phyloP scores from a whole-genome alignment of 2,888 invertebrate genomes.

The Agriopis leucophaearia region DNA sequence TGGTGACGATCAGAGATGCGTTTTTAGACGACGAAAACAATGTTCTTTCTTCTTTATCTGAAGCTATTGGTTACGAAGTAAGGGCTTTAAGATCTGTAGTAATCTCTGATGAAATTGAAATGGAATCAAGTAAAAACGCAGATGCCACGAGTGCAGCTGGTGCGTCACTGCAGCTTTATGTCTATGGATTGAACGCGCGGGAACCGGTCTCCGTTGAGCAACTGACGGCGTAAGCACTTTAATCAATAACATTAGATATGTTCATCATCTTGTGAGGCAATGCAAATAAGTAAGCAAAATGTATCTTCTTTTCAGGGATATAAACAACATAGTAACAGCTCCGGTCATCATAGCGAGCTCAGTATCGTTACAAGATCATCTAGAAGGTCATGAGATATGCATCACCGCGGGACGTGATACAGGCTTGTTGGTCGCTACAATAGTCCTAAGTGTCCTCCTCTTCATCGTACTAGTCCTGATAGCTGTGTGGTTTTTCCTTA shows the following conservation, averaged over 20 bases:
- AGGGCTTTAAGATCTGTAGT: slow-evolving; percentile 73
- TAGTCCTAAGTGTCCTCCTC: slow-evolving; percentile 72
- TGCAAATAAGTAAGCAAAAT: slow-evolving; percentile 24
- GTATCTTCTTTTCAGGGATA: slow-evolving; percentile 66
- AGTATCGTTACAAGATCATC: slow-evolving; percentile 76
- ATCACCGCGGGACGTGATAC: slow-evolving; percentile 64
- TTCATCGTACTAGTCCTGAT: slow-evolving; percentile 68
- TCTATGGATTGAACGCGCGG: slow-evolving; percentile 70
- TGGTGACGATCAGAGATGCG: slow-evolving; percentile 71
- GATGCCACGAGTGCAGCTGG: slow-evolving; percentile 50
- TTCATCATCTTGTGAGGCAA: slow-evolving; percentile 4
- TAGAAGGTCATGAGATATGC: slow-evolving; percentile 65
- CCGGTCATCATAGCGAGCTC: slow-evolving; percentile 63
- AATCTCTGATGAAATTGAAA: slow-evolving; percentile 58
- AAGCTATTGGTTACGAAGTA: slow-evolving; percentile 72
- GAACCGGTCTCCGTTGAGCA: slow-evolving; percentile 67
- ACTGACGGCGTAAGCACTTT: slow-evolving; percentile 64
- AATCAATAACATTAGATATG: slow-evolving; percentile 30
- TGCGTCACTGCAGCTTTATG: slow-evolving; percentile 67
- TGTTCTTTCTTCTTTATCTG: slow-evolving; percentile 64
- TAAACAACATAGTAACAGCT: slow-evolving; percentile 60
- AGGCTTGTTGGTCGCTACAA: slow-evolving; percentile 75
- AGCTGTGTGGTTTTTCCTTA: slow-evolving; percentile 70
- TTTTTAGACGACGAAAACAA: slow-evolving; percentile 72
- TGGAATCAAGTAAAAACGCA: slow-evolving; percentile 53